Evolutionary conservation across 1,140 invertebrate species (phyloP), one percentile per base, ranked within the genome.

Genomic region (Drosophila orena): DNA sequence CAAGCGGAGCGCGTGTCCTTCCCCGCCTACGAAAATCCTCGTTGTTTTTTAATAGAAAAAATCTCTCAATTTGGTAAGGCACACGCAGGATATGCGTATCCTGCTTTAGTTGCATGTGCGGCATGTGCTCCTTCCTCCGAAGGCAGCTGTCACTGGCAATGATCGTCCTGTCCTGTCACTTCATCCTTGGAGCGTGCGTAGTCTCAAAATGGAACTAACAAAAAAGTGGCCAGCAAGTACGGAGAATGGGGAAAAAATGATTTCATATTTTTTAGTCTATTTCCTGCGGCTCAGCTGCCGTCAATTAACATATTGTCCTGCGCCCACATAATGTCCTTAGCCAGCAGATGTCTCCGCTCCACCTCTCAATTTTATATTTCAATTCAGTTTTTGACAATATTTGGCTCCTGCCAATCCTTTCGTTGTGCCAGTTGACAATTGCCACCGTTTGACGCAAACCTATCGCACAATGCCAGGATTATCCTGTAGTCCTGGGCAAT

Each of bases 1-100:
- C 84, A 89, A 89, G 72, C 80, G 52, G 65, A 70, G 66, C 64
- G 20, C 66, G 66, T 70, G 66, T 70, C 52, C 66, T 70, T 38
- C 66, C 66, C 66, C 66, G 42, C 27, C 66, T 49, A 57, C 79
- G 71, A 84, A 83, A 57, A 44, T 55, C 52, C 22, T 24, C 12
- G 49, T 20, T 49, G 62, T 89, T 89, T 89, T 89, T 90, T 89
- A 89, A 85, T 90, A 90, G 85, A 81, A 80, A 90, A 89, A 89
- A 85, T 84, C 81, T 86, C 60, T 64, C 59, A 86, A 72, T 64
- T 81, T 77, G 52, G 64, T 65, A n/a, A 70, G 43, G 37, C 60
- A 37, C 68, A 76, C 66, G 71, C 81, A 89, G 85, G 85, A 89
- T 89, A 77, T 77, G 73, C 80, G 83, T 89, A 84, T 83, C 85